Evolutionary conservation across 1,140 invertebrate species (phyloP).

Genomic region (Panagrolaimus sp.): DNA sequence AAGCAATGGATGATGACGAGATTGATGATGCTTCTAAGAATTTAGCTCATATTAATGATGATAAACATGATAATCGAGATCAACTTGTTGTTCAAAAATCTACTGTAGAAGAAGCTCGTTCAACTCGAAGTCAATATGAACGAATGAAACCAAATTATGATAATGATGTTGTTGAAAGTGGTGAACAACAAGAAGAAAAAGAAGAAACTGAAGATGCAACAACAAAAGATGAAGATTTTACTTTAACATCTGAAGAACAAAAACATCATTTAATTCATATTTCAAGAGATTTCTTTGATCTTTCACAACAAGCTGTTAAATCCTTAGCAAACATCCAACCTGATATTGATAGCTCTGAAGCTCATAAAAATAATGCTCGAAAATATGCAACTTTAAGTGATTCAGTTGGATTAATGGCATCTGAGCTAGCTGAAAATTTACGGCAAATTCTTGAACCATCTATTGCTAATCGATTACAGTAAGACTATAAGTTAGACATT

Average conservation of each 20-base stretch:
- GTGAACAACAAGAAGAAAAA: not conserved
- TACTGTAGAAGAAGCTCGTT: constrained; percentile 22
- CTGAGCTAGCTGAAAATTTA: constrained; percentile 86
- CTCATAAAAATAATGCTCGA: not conserved
- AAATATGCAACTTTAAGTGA: constrained; percentile 63
- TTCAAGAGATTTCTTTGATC: constrained; percentile 2
- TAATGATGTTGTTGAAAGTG: not conserved
- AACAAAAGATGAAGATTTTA: not conserved
- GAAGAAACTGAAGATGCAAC: not conserved
- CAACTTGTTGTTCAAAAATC: constrained; percentile 27
- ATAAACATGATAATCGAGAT: constrained; percentile 7
- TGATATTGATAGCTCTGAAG: not conserved
- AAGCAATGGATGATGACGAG: constrained; percentile 9
- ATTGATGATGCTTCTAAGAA: constrained; percentile 16
- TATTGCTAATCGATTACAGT: constrained; percentile 75
- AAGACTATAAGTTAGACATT: constrained; percentile 26
- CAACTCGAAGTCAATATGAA: constrained; percentile 14
- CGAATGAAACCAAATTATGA: not conserved
- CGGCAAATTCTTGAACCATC: constrained; percentile 89
- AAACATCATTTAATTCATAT: not conserved
- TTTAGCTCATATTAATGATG: constrained; percentile 21
- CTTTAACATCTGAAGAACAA: not conserved
- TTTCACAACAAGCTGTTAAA: not conserved
- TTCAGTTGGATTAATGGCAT: constrained; percentile 68
- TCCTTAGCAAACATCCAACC: not conserved